Base-by-base conservation (phyloP, 2,888 invertebrate genomes). In the Halictus ligatus region DNA sequence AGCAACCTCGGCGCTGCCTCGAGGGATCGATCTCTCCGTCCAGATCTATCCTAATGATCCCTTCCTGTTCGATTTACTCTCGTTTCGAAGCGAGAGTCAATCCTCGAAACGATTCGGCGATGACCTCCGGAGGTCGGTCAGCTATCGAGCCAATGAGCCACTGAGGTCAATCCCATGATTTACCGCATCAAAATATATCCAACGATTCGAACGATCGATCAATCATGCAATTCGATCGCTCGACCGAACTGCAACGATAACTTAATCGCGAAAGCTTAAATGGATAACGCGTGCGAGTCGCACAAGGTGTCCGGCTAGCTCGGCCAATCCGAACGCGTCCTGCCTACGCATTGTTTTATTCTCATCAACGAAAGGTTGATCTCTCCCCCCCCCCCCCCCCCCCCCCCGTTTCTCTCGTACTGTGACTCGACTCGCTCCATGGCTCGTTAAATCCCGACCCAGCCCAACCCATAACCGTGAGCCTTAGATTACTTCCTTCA, bases 381-480 rank as follows among this genome's bases (percentile, higher is more conserved):
- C 13, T 7, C 15, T 6, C 25, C 6, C 60, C 29, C 13, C 2
- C 15, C 2, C 25, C 6, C 60, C 15, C 25, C 7, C 25, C 1
- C 0, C 1, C 54, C 6, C n/a, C 12, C 58, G n/a, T n/a, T n/a
- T n/a, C 3, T 58, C 64, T 74, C n/a, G 80, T 85, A 82, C 86
- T 87, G 82, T 87, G 90, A 90, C 78, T 90, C 90, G 86, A 83
- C 89, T 86, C 87, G 84, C 89, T 90, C 85, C 87, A 89, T 48
- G 90, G 89, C 86, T 91, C 90, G 89, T 91, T 89, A 85, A 89
- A 80, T 85, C 79, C 72, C 81, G 85, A 84, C 89, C 87, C 86
- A 85, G 60, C 90, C 90, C 89, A 87, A 82, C 71, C 81, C 82
- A 82, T 87, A 88, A 87, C 85, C 83, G 81, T 54, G 71, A n/a